Percentiles rank a stretch among this genome's conserved stretches.
phyloP scores from a whole-genome alignment of 2,797 vertebrate species.

The Chiloscyllium punctatum region DNA sequence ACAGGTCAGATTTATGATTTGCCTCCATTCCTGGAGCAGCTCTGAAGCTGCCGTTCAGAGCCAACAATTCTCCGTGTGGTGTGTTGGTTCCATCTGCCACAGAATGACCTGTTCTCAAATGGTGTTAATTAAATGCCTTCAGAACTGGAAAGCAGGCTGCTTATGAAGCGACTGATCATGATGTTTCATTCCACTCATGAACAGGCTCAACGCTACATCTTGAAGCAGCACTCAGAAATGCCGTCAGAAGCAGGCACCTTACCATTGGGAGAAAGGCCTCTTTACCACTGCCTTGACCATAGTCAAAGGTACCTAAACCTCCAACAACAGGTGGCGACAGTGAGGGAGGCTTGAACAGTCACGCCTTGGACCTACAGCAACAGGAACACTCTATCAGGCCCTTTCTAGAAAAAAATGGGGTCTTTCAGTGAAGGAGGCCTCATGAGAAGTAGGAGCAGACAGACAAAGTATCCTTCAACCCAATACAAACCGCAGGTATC shows the following conservation, averaged over 20 bases:
- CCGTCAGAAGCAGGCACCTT: background rate
- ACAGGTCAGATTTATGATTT: background rate
- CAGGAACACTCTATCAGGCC: no score
- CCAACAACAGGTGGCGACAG: no score
- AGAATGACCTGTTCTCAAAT: background rate
- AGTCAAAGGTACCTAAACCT: background rate
- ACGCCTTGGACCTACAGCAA: no score
- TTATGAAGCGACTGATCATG: background rate
- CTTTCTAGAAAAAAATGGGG: no score
- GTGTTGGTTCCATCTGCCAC: background rate
- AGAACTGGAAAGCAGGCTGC: background rate
- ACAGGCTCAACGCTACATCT: background rate
- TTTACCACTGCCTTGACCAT: background rate
- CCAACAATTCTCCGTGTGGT: background rate
- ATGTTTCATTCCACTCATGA: background rate
- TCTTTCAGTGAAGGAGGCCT: no score
- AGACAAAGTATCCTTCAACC: no score
- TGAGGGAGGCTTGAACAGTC: no score
- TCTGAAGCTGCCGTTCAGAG: background rate
- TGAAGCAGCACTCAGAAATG: background rate
- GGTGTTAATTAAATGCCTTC: slow-evolving; percentile 5
- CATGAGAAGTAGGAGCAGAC: no score
- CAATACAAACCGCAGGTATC: no score
- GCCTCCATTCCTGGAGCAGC: background rate
- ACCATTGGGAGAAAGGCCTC: no score